Base-by-base conservation (phyloP, 2,797 vertebrate species). In the Novumbra hubbsi region DNA sequence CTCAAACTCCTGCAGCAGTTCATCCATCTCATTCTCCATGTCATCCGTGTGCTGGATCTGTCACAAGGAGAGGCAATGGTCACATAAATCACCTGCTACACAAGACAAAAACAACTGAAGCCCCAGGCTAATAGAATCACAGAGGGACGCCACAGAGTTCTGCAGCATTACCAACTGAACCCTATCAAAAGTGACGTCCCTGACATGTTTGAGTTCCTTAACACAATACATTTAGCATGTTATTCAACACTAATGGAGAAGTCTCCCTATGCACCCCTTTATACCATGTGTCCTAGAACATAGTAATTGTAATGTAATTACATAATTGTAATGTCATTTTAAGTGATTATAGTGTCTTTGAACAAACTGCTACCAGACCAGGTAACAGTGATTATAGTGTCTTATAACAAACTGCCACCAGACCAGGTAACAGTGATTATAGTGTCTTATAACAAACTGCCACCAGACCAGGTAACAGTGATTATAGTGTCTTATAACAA, bases 11-110 rank as follows among this genome's bases (percentile, higher is more conserved):
- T 99, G 98, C 81, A 99, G 89, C 73, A 99, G 95, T 85, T 99
- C 98, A 0, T 99, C 98, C 0, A 99, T 98, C 89, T 99, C 98
- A 15, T 99, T 98, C 89, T 99, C 98, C 97, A 99, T 99, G 85
- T 99, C 97, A 48, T 99, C 97, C 0, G 97, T 99, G 90, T 97
- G 96, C 88, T 99, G 96, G 85, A 99, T 99, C 97, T 99, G 85
- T 15, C 68, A 66, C 16, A 16, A 63, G 57, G 72, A n/a, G 49
- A 78, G 28, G 19, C 15, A n/a, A 19, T 8, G 70, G 24, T 41
- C 15, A 21, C 17, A 12, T 34, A 19, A 2, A 68, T 48, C 34
- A 45, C 12, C 16, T 19, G 68, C 16, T 69, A 7, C 38, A 68
- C 21, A 68, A 28, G 55, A 11, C 55, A 24, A 41, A 8, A 19